Evolutionary conservation across 1,140 invertebrate species (phyloP), one percentile per base, ranked within the genome.

Genomic region (Solenopsis fugax): DNA sequence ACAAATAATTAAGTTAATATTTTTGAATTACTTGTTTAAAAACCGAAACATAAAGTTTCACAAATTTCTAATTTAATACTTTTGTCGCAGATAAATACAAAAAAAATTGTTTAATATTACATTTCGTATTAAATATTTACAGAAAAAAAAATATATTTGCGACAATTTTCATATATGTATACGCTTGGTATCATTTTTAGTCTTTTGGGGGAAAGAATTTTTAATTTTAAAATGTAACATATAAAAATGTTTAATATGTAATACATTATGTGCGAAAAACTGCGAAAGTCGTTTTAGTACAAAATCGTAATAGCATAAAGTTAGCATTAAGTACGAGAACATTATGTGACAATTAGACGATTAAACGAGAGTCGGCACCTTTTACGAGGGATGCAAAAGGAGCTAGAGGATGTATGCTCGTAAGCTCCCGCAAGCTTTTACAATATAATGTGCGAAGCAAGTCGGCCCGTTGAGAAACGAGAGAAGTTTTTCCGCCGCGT

Each of bases 271-370:
- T 12, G 29, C 0, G 6, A 7, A 52, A 65, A 37, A 65, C 4
- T 50, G 16, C n/a, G 21, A 45, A 77, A 77, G 13, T 58, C 1
- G 2, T 29, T 75, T 75, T 10, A 21, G 13, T 37, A 4, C 13
- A 45, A 24, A 67, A 67, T 4, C 16, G 10, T 48, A 67, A 24
- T 52, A 54, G 13, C 13, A 34, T n/a, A 24, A 67, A 56, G 34
- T 29, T 54, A 41, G n/a, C 34, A 5, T 37, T 65, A 78, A 78
- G 24, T 67, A 18, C 13, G 10, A 54, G 0, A 24, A 6, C n/a
- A 80, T 65, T 65, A 65, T 12, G 34, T n/a, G 62, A 80, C 48
- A 67, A 80, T 80, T 80, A 67, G 9, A 67, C 48, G 48, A 80
- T 80, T 80, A 80, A 80, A 52, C 13, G 21, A 52, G 62, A 41